phyloP scores from a whole-genome alignment of 1,140 invertebrate genomes.

The Stegodyphus mimosarum region DNA sequence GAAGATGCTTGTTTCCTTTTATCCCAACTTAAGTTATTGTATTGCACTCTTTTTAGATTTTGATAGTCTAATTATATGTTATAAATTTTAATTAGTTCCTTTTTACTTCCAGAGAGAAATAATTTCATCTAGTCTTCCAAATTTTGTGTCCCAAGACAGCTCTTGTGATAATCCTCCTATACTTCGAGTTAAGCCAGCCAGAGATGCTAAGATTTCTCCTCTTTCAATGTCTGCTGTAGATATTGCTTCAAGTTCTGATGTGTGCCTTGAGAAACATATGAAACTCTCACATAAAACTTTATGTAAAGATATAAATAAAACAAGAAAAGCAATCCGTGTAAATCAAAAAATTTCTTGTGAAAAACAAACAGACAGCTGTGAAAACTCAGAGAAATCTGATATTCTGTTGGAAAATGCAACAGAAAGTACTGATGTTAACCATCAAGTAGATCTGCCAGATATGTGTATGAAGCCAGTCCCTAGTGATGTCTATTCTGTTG shows the following conservation, averaged over 20 bases:
- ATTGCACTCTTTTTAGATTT: too few relatives aligned
- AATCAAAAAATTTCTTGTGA: slow-evolving; percentile 48
- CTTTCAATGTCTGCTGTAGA: slow-evolving; percentile 49
- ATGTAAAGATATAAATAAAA: slow-evolving; percentile 21
- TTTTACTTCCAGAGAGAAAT: slow-evolving; percentile 50
- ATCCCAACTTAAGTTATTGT: too few relatives aligned
- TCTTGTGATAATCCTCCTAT: slow-evolving; percentile 46
- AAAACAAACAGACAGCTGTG: slow-evolving; percentile 25
- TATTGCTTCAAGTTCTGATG: slow-evolving; percentile 59
- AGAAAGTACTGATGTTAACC: slow-evolving; percentile 20
- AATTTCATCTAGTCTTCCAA: slow-evolving; percentile 51
- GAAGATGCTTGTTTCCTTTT: too few relatives aligned
- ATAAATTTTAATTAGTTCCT: neutral
- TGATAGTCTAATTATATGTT: too few relatives aligned
- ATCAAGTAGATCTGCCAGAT: neutral
- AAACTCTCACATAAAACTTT: slow-evolving; percentile 44
- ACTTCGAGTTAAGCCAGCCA: slow-evolving; percentile 42
- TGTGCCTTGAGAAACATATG: slow-evolving; percentile 60
- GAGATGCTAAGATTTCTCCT: slow-evolving; percentile 47
- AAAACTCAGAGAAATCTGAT: neutral
- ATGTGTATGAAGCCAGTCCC: neutral
- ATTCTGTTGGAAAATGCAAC: neutral
- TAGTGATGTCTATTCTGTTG: slow-evolving; percentile 21
- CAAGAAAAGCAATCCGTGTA: slow-evolving; percentile 20
- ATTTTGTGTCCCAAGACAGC: slow-evolving; percentile 21